phyloP scores from a whole-genome alignment of 2,797 vertebrate genomes.

The Peromyscus nudipes region DNA sequence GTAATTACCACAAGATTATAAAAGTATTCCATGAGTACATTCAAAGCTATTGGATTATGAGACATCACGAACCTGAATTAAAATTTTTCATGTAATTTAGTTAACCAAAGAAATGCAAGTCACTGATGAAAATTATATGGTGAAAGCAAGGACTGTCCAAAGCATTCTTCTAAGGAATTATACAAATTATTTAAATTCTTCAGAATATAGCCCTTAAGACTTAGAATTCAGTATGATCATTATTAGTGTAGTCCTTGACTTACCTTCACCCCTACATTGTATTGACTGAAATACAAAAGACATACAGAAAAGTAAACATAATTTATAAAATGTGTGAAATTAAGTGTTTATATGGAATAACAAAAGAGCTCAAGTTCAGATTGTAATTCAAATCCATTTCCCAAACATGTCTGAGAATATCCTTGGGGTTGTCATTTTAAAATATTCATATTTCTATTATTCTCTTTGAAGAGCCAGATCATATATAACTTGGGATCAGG shows the following conservation, averaged over 20 bases:
- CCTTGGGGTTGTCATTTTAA: neutral
- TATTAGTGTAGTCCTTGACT: slow-evolving; percentile 1
- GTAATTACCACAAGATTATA: slow-evolving; percentile 63
- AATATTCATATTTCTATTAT: neutral
- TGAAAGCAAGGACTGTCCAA: slow-evolving; percentile 3
- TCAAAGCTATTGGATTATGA: slow-evolving; percentile 60
- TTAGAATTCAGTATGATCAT: neutral
- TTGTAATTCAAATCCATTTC: neutral
- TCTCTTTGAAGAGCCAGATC: neutral
- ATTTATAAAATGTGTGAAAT: neutral
- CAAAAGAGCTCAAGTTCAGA: neutral
- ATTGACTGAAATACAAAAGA: neutral
- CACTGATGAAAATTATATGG: slow-evolving; percentile 68
- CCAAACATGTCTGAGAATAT: slow-evolving; percentile 14
- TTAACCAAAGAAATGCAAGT: slow-evolving; percentile 64
- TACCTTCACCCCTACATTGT: neutral
- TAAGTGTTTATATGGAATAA: neutral
- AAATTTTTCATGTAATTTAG: slow-evolving; percentile 67
- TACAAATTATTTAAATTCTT: slow-evolving; percentile 59
- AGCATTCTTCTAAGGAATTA: slow-evolving; percentile 59
- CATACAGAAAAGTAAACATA: neutral
- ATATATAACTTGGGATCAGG: rapidly evolving
- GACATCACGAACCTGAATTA: slow-evolving; percentile 59
- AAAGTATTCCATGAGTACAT: slow-evolving; percentile 53
- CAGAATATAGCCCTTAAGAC: slow-evolving; percentile 49